Evolutionary conservation across 2,113 vertebrate genomes (phyloP).

Genomic region (Lanius collurio): DNA sequence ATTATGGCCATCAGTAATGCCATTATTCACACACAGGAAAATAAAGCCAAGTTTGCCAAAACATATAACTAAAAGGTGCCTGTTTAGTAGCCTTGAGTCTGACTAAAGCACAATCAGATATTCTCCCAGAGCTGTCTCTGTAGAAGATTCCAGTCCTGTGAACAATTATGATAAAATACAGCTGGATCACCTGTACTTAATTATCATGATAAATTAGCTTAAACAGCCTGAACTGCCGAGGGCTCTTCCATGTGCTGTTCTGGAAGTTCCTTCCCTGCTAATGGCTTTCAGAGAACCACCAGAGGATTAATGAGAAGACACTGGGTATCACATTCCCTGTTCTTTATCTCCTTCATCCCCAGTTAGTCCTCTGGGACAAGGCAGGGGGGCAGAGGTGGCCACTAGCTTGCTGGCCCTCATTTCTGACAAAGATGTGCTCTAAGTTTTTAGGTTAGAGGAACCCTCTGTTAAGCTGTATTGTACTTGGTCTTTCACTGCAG

Average conservation of each 20-base stretch:
- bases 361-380: background rate
- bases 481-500: background rate
- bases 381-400: background rate
- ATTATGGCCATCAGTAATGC: background rate
- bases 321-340: background rate
- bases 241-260: background rate
- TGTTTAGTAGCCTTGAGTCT: background rate
- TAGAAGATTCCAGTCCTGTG: background rate
- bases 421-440: background rate
- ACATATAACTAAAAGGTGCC: background rate
- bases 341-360: background rate
- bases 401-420: background rate
- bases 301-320: background rate
- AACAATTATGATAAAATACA: background rate
- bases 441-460: background rate
- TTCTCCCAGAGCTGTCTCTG: background rate
- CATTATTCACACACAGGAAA: conserved; percentile 2
- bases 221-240: background rate
- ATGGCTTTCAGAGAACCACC: accelerated
- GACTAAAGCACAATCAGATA: background rate
- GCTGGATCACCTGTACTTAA: background rate
- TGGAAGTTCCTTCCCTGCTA: background rate
- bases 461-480: background rate
- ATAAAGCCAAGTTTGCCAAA: conserved; percentile 22
- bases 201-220: conserved; percentile 14